Base-by-base conservation (phyloP, 37 sponge, comb jelly and placozoan genomes). In the Bolinopsis microptera region DNA sequence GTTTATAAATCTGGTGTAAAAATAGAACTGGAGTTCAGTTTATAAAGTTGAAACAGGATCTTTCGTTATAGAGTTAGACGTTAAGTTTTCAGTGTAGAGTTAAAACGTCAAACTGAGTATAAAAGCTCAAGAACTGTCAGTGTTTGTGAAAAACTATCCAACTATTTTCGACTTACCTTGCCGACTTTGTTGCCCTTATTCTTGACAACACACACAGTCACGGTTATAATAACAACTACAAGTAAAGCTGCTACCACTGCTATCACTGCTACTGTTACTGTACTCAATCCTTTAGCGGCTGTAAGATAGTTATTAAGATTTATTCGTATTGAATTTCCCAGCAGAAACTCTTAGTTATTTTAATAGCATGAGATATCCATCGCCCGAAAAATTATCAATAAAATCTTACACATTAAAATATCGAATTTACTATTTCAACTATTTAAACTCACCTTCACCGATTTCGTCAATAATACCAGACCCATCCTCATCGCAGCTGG, bases 131-230 rank as follows among this genome's bases (percentile, higher is more conserved):
- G 18, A 67, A 22, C 68, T 67, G 18, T 67, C 68, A 67, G 13
- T 18, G 18, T 67, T 67, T 27, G 24, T 35, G 3, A 36, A 8
- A 5, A 22, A 8, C 38, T 27, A 22, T 38, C 35, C 27, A 3
- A 36, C 83, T 27, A 80, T 80, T 22, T 36, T 35, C 2, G 36
- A 80, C n/a, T 28, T 28, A 72, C 75, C 31, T 72, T n/a, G 3
- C 25, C 36, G 1, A 13, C 22, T n/a, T 86, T 41, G 30, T 86
- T 39, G 25, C 13, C 30, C 27, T 27, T 86, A 0, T 86, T 86
- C 90, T 86, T 86, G 25, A 86, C 90, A 23, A 86, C 39, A 38
- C 90, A 86, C 13, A 86, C 90, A 5, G 90, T 86, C 21, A 86
- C 90, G 30, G 39, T 30, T 2, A 86, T 30, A 24, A 86, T 41